Percentiles rank a stretch among this genome's conserved stretches.
Conservation (phyloP, 1,140 invertebrate species). For the Melitaea cinxia region DNA sequence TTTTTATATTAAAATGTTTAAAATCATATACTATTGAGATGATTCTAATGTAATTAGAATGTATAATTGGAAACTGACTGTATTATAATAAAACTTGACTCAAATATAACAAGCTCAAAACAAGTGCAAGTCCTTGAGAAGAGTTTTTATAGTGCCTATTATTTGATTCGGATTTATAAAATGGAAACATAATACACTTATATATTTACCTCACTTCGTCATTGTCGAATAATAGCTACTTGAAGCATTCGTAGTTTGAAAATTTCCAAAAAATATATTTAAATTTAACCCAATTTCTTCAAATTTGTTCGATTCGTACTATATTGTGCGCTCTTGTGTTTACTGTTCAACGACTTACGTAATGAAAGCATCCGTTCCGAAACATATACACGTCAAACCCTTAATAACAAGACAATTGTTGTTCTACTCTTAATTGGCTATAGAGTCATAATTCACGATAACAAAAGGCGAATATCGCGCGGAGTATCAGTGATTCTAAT, state of each 20-base stretch:
- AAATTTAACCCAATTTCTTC: background rate
- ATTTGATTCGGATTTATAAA: too few species aligned
- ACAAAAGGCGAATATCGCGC: slow-evolving; percentile 64
- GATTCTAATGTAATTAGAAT: too few species aligned
- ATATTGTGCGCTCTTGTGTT: background rate
- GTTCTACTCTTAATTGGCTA: slow-evolving; percentile 62
- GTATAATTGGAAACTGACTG: too few species aligned
- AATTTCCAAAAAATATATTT: background rate
- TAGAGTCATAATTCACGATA: slow-evolving; percentile 63
- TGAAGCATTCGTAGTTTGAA: background rate
- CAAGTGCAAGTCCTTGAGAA: too few species aligned
- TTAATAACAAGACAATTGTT: slow-evolving; percentile 33
- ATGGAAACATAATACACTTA: too few species aligned
- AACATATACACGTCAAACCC: slow-evolving; percentile 15
- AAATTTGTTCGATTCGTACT: background rate
- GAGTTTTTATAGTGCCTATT: too few species aligned
- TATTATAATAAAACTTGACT: too few species aligned
- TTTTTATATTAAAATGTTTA: too few species aligned
- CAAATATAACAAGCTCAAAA: too few species aligned
- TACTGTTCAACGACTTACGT: slow-evolving; percentile 5
- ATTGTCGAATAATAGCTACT: background rate
- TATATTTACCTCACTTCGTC: background rate
- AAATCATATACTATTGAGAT: too few species aligned
- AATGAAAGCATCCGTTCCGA: slow-evolving; percentile 18
- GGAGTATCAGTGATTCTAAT: slow-evolving; percentile 70